Conservation (phyloP, 2,113 vertebrate species). For the Sturnus vulgaris region DNA sequence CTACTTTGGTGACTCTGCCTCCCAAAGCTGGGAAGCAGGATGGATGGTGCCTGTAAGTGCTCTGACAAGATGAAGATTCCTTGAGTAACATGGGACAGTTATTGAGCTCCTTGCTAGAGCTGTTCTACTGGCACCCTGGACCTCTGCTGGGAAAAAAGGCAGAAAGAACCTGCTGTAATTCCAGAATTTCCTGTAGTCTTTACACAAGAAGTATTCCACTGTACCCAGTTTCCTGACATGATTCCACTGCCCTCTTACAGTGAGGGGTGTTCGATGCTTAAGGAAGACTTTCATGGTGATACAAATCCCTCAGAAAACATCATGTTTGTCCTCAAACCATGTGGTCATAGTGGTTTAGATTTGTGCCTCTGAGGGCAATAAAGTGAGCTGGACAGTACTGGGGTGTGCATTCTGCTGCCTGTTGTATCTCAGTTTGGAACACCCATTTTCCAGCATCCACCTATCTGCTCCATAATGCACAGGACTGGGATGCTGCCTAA, state of each 20-base stretch:
- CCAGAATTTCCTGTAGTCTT: neutral
- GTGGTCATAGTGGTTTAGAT: neutral
- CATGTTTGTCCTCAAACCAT: neutral
- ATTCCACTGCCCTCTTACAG: neutral
- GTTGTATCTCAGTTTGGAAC: neutral
- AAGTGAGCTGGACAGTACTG: neutral
- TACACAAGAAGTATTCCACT: neutral
- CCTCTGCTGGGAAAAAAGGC: neutral
- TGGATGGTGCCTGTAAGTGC: neutral
- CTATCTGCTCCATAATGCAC: neutral
- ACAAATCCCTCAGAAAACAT: neutral
- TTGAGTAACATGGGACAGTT: accelerated
- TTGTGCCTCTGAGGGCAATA: neutral
- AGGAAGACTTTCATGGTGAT: neutral
- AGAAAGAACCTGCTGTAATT: neutral
- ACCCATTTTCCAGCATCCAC: neutral
- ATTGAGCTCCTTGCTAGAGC: neutral
- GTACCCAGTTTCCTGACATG: neutral
- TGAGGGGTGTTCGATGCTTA: accelerated
- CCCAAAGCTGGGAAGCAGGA: neutral
- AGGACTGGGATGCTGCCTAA: neutral
- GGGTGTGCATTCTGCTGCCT: neutral
- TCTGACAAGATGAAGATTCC: neutral
- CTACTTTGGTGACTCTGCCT: neutral
- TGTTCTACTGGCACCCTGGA: neutral